Evolutionary conservation across 37 sponge, comb jelly and placozoan genomes (phyloP).

Genomic region (Cliona cf. orientalis): DNA sequence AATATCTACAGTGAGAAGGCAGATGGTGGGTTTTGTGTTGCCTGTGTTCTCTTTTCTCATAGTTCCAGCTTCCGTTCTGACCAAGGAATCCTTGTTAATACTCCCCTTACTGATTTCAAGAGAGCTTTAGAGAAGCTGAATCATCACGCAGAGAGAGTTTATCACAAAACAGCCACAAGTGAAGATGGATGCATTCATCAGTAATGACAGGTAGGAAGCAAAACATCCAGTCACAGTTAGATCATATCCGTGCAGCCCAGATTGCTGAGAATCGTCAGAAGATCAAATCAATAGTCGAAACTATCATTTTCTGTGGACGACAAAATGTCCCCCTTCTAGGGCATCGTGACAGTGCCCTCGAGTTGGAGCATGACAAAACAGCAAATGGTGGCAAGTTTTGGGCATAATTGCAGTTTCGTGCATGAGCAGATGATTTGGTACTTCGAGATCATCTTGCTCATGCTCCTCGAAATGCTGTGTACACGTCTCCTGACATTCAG

Average conservation of each 20-base stretch:
- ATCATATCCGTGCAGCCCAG: background rate
- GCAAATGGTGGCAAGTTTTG: background rate
- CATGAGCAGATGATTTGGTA: background rate
- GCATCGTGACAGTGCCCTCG: slow-evolving; percentile 14
- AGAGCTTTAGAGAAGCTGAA: background rate
- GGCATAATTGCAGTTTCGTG: background rate
- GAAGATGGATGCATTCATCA: too few relatives aligned
- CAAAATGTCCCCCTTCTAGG: slow-evolving; percentile 12
- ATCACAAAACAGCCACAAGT: background rate
- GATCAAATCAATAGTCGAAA: background rate
- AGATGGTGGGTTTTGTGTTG: slow-evolving; percentile 1
- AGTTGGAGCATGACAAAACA: background rate
- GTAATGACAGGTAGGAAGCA: background rate
- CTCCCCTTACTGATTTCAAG: slow-evolving; percentile 2
- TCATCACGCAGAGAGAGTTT: background rate
- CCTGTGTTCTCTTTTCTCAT: background rate
- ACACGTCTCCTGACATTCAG: background rate
- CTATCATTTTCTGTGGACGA: background rate
- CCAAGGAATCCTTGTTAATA: background rate
- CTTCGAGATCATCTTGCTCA: slow-evolving; percentile 2
- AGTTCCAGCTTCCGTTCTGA: background rate
- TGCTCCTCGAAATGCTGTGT: background rate
- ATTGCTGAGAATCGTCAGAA: background rate
- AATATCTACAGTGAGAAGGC: background rate
- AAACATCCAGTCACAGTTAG: background rate